Base-by-base conservation (phyloP, 2,888 invertebrate genomes). In the Lasioglossum lativentre region DNA sequence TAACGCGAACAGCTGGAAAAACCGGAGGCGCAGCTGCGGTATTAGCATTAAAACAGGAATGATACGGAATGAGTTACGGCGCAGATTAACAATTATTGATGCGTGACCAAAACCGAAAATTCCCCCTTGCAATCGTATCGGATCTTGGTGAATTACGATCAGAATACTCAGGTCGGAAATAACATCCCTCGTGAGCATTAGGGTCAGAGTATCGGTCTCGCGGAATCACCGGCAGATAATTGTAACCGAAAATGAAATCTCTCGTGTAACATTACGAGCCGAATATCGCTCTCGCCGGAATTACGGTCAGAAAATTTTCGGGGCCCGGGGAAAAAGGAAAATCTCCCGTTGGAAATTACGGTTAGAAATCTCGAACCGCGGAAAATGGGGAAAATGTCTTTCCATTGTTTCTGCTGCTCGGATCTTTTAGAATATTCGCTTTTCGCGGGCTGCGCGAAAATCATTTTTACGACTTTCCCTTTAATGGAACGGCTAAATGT, bases 61-160 rank as follows among this genome's bases (percentile, higher is more conserved):
- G 59, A 59, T 59, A 59, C 59, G 56, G 59, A 59, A 59, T 59
- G 77, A 83, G 76, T 85, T 72, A 34, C 34, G 38, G 34, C 30
- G 14, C 34, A 68, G 68, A 68, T 34, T 68, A 38, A 68, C 30
- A 68, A 30, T 38, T 30, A 68, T 68, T 68, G 30, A 30, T 30
- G 19, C 68, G 34, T 38, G 47, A 38, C 42, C 75, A 63, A 40
- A 40, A 56, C 56, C n/a, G 30, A 30, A 68, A 68, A 68, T 38
- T 59, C 72, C 68, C 59, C 59, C 74, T 59, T 66, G 63, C 66
- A 75, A 40, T 19, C 45, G 27, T 59, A 59, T 59, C 59, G 59
- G 59, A 27, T 59, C 59, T 59, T 59, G 59, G 59, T 59, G 59
- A 59, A 59, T 59, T 59, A 59, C 59, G 59, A 59, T 59, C 59